These are phyloP conservation scores for Steinernema khuongi DNA, from an alignment of 1,140 invertebrate genomes.

Conservation along the genomic window DNA sequence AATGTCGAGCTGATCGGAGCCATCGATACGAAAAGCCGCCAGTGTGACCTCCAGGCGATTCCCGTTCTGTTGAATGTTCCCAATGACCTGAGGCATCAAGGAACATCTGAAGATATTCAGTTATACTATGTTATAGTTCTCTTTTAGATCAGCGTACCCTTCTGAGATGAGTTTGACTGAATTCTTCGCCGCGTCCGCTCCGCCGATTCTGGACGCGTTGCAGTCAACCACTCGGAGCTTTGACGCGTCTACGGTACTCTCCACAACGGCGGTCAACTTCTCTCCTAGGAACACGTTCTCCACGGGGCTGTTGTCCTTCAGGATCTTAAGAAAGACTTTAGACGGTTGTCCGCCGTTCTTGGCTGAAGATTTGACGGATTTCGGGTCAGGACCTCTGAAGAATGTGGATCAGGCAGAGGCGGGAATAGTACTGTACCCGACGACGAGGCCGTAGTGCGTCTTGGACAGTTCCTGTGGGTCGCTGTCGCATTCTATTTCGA, in stretches of 20 bases:
- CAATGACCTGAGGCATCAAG: conserved; percentile 53
- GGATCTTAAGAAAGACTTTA: conserved; percentile 40
- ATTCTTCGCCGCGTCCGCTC: conserved; percentile 33
- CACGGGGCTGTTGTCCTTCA: conserved; percentile 43
- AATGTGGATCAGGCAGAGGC: conserved; percentile 8
- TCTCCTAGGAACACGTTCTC: conserved; percentile 53
- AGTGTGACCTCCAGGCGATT: conserved; percentile 44
- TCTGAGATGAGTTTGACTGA: conserved; percentile 42
- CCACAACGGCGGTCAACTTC: conserved; percentile 44
- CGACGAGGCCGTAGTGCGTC: conserved; percentile 34
- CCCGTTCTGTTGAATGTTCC: conserved; percentile 32
- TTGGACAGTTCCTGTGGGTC: conserved; percentile 21
- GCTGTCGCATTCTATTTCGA: conserved; percentile 41
- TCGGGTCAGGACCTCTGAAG: conserved; percentile 45
- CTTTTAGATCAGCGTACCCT: conserved; percentile 34
- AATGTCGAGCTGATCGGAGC: conserved; percentile 50
- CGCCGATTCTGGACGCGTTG: conserved; percentile 49
- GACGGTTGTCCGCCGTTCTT: conserved; percentile 20
- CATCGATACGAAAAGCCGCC: conserved; percentile 49
- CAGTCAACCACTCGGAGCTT: conserved; percentile 42
- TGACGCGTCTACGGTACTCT: conserved; percentile 41
- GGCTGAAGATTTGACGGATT: conserved; percentile 30
- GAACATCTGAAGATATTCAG: conserved; percentile 38
- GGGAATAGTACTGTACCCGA: conserved; percentile 36
- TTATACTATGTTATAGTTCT: neutral